Evolutionary conservation across 2,888 invertebrate species (phyloP), one percentile per base, ranked within the genome.

Genomic region (Drosophila ezoana): DNA sequence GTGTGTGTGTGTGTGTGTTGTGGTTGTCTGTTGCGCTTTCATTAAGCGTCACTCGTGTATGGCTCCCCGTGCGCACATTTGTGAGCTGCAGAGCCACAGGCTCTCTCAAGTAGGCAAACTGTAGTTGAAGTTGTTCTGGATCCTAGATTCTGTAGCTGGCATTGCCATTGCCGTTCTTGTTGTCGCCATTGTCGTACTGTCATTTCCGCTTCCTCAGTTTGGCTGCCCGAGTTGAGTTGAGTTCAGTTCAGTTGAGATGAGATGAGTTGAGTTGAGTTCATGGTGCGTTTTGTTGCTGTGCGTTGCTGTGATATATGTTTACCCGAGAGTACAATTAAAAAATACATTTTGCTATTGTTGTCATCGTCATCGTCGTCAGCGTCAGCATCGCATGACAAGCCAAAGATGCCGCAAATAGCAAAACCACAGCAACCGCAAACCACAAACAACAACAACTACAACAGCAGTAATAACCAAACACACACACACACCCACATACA

Each of bases 311-410:
- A 79, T 87, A 76, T 82, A 73, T 85, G 67, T 81, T 81, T 74
- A 79, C 90, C 87, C 88, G 72, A 78, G 89, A 89, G 90, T 69
- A 78, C 85, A 87, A 89, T 90, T 87, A 85, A 85, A 89, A 82
- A 79, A 81, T 87, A 83, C 74, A 88, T 87, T 87, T 87, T 76
- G 71, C 88, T 62, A 82, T 82, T 82, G 82, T 82, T 77, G 72
- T 70, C 76, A 65, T 64, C 74, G 73, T 79, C 73, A 74, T 82
- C 80, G 80, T 80, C 63, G 62, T 53, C 76, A 65, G 59, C 72
- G 44, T 62, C 72, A 71, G 47, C 61, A 56, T 80, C 78, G 77
- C 70, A 76, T 81, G 89, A 89, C 89, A 84, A 70, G 72, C 85
- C 87, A 86, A 86, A 89, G 89, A 86, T 89, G 84, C 86, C 80